Evolutionary conservation across 2,888 invertebrate species (phyloP).

Genomic region (Microctonus brassicae): DNA sequence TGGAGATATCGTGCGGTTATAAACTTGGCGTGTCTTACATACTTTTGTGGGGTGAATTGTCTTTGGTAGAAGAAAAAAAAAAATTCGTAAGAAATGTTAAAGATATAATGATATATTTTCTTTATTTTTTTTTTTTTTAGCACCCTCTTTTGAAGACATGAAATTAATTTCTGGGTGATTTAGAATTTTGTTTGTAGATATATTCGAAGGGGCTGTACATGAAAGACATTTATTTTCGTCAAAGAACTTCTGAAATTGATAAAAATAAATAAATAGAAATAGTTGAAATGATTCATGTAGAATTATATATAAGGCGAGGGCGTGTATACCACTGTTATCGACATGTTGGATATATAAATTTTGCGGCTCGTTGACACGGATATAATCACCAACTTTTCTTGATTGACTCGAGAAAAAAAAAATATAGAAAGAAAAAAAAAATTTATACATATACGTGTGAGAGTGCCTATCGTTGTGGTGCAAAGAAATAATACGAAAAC

Average conservation of each 20-base stretch:
- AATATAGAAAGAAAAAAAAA: slow-evolving; percentile 4
- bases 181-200: not conserved
- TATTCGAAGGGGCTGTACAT: not conserved
- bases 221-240: not conserved
- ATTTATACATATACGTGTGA: slow-evolving; percentile 11
- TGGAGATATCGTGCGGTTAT: not conserved
- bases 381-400: slow-evolving; percentile 45
- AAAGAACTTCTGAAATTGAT: not conserved
- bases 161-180: not conserved
- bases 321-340: slow-evolving; percentile 16
- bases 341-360: slow-evolving; percentile 44
- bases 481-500: slow-evolving; percentile 37
- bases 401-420: slow-evolving; percentile 37
- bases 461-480: slow-evolving; percentile 22
- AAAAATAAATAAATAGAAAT: not conserved
- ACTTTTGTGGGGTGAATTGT: not conserved
- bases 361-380: slow-evolving; percentile 42
- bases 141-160: not conserved
- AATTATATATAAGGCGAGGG: not conserved
- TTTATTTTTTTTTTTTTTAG: too few species aligned
- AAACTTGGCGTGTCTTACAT: not conserved
- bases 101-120: not conserved
- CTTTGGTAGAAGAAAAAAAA: not conserved
- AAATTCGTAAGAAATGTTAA: not conserved
- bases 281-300: not conserved